Percentiles rank a stretch among this genome's conserved stretches.
phyloP scores from a whole-genome alignment of 2,113 vertebrate genomes.

The Diadophis punctatus region DNA sequence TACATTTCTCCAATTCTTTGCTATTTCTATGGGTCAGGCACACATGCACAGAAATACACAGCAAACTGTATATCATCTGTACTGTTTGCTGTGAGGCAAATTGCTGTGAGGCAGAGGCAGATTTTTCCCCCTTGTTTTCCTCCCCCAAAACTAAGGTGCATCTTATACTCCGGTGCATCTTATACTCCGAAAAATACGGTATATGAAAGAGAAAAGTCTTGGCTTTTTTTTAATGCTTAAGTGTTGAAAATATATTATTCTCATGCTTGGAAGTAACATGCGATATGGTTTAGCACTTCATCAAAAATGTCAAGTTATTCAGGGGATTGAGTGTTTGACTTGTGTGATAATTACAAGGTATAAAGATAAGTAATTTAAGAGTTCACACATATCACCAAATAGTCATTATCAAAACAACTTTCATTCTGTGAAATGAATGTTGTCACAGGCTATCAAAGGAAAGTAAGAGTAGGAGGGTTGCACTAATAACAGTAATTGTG shows the following conservation, averaged over 20 bases:
- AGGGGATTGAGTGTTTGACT: constrained; percentile 32
- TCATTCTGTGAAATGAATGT: constrained; percentile 47
- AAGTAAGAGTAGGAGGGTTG: constrained; percentile 28
- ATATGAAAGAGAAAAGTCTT: constrained; percentile 42
- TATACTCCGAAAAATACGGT: no score
- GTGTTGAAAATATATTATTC: constrained; percentile 47
- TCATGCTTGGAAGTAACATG: constrained; percentile 27
- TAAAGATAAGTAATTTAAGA: constrained; percentile 48
- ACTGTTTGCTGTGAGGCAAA: no score
- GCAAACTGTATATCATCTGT: no score
- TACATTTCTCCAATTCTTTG: no score
- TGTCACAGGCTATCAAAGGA: constrained; percentile 36
- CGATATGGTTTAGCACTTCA: constrained; percentile 34
- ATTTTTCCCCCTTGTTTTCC: no score
- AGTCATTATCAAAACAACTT: constrained; percentile 59
- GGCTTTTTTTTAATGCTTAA: constrained; percentile 1
- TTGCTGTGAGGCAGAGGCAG: no score
- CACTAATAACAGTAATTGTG: constrained; percentile 49
- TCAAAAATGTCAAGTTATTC: constrained; percentile 31
- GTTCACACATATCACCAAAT: constrained; percentile 45
- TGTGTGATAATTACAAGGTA: constrained; percentile 51
- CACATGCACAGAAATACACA: no score
- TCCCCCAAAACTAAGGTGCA: no score
- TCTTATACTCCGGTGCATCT: no score
- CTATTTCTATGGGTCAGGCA: no score